Conservation (phyloP, 2,113 vertebrate species). For the Puffinus mauretanicus region DNA sequence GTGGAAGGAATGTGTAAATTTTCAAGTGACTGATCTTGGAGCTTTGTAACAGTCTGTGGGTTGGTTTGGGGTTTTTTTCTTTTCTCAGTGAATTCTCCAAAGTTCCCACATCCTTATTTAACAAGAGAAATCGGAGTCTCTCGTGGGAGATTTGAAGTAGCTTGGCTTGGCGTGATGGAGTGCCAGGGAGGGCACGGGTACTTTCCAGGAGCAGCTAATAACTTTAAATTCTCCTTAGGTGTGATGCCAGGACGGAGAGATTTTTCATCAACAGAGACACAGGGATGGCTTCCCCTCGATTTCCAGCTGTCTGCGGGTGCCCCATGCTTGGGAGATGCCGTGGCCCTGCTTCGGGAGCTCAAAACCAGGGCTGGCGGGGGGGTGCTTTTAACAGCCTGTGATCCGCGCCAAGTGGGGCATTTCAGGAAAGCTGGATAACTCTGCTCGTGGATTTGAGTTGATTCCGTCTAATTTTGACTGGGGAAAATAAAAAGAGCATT, state of each 20-base stretch:
- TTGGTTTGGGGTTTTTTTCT: neutral
- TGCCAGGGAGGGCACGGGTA: neutral
- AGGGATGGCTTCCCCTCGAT: neutral
- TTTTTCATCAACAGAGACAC: neutral
- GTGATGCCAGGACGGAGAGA: neutral
- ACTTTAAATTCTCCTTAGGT: neutral
- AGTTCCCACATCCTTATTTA: neutral
- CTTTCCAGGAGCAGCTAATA: neutral
- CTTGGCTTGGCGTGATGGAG: neutral
- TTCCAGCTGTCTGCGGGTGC: neutral
- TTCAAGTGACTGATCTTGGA: neutral
- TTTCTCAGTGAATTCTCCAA: neutral
- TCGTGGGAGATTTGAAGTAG: neutral
- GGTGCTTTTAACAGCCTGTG: rapidly evolving
- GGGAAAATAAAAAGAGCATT: neutral
- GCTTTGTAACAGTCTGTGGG: neutral
- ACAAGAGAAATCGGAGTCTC: neutral
- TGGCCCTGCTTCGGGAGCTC: neutral
- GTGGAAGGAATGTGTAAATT: neutral
- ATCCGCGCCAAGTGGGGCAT: neutral
- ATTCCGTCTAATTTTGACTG: neutral
- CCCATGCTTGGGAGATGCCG: neutral
- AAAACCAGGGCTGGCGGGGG: neutral
- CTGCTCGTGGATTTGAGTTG: neutral
- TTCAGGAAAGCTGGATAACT: neutral